Base-by-base conservation (phyloP, 2,113 vertebrate genomes). In the Thymallus thymallus region DNA sequence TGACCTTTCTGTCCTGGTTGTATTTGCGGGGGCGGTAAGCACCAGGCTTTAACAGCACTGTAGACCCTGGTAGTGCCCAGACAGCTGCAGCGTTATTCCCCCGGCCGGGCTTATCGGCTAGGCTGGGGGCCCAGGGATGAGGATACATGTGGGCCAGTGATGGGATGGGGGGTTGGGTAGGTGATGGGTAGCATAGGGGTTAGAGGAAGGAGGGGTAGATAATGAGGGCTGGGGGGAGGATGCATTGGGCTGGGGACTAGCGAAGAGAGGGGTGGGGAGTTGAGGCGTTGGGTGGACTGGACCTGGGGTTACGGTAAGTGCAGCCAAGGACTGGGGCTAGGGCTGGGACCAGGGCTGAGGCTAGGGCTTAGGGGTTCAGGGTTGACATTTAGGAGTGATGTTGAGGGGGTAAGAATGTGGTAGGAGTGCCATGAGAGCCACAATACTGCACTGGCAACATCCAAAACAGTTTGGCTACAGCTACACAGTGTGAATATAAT, bases 41-140 rank as follows among this genome's bases (percentile, higher is more conserved):
- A 55, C 64, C 26, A 3, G 82, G 87, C 75, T 87, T 88, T 84
- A 86, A 76, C 80, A 75, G 88, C 74, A 84, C 20, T 78, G 80
- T 88, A 70, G 82, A 51, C 48, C 74, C 72, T 75, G 7, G 55
- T 83, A 60, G 79, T 79, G 77, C 76, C 82, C 65, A 76, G 78
- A 89, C 91, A 92, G 89, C 90, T 90, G 91, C 86, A 85, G 13
- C 29, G 70, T 85, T 82, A 89, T 89, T 83, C 88, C 73, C 41
- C 18, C 6, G 20, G 14, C 22, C 71, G 70, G 79, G 80, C 82
- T 85, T 64, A 86, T 77, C 79, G 82, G 77, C 82, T 81, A 81
- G 88, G 76, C 9, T 35, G 68, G 72, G 72, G 67, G 84, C 79
- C 76, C 74, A 51, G 30, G 24, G 58, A 51, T 55, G 22, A 26